These are phyloP conservation scores for Cephonodes hylas DNA, from an alignment of 2,888 invertebrate genomes.

Conservation along the genomic window DNA sequence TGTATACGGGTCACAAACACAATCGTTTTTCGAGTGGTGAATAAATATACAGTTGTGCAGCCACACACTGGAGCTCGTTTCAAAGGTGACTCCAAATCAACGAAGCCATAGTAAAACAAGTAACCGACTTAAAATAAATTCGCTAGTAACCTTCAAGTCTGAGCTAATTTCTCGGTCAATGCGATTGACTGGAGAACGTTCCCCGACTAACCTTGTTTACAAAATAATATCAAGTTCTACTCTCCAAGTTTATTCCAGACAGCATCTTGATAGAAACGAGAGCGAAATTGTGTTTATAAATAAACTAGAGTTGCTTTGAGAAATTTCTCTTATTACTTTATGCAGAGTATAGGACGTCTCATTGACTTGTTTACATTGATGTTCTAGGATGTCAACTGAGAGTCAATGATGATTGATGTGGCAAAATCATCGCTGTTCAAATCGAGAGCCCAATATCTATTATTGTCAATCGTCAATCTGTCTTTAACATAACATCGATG, in stretches of 20 bases:
- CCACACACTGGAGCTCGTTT: too few relatives aligned
- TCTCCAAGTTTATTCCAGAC: background rate
- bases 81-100: background rate
- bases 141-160: background rate
- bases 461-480: too few relatives aligned
- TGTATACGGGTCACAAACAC: too few relatives aligned
- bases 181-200: background rate
- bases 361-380: too few relatives aligned
- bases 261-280: background rate
- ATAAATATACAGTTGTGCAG: too few relatives aligned
- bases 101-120: background rate
- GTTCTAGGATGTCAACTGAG: too few relatives aligned
- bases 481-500: too few relatives aligned
- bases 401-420: too few relatives aligned
- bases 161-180: background rate
- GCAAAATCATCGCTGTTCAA: too few relatives aligned
- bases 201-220: background rate
- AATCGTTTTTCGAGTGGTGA: too few relatives aligned
- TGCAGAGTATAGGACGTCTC: too few relatives aligned
- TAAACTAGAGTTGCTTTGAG: background rate
- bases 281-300: background rate
- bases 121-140: background rate
- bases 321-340: background rate
- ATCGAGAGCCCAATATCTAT: too few relatives aligned
- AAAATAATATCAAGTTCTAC: background rate